Base-by-base conservation (phyloP, 2,888 invertebrate genomes). In the Trissolcus brochymenae region DNA sequence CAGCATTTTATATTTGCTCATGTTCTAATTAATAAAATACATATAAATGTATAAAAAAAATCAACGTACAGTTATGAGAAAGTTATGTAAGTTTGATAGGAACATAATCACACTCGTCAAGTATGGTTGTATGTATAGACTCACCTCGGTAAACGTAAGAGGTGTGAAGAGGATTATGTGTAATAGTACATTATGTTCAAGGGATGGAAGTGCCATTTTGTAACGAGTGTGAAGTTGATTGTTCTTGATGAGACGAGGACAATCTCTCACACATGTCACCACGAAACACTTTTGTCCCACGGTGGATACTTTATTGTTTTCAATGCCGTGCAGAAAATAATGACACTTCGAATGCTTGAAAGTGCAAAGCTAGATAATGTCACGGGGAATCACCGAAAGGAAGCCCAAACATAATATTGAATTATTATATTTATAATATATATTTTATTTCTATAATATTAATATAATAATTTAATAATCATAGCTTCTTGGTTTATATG, bases 111-210 rank as follows among this genome's bases (percentile, higher is more conserved):
- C 71, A 71, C 67, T 67, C 61, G 70, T 71, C 61, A 71, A 70
- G 73, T 70, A 75, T 72, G 75, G 64, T 75, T 78, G 78, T 72
- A 78, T 72, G 75, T 78, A 78, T 76, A 72, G 67, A 76, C 78
- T 78, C 75, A 72, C 75, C 75, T 78, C 78, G 75, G 75, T 75
- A 68, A 71, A 78, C 71, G 73, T 78, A 64, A 67, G 70, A 71
- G 74, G 71, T 67, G 50, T 43, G 35, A 62, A 62, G 62, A 71
- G 78, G 67, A 75, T 78, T 66, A 19, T 66, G 64, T 65, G 71
- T 35, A 35, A 35, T 35, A 35, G 35, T 35, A 35, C 9, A 35
- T 35, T 68, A 65, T 35, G 9, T 11, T 35, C 11, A 11, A 35
- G 35, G 35, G 35, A 35, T 35, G 35, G 35, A 35, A 35, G 35